Percentiles rank a stretch among this genome's conserved stretches.
phyloP scores from a whole-genome alignment of 2,113 vertebrate species.

The Ceyx melanurus region DNA sequence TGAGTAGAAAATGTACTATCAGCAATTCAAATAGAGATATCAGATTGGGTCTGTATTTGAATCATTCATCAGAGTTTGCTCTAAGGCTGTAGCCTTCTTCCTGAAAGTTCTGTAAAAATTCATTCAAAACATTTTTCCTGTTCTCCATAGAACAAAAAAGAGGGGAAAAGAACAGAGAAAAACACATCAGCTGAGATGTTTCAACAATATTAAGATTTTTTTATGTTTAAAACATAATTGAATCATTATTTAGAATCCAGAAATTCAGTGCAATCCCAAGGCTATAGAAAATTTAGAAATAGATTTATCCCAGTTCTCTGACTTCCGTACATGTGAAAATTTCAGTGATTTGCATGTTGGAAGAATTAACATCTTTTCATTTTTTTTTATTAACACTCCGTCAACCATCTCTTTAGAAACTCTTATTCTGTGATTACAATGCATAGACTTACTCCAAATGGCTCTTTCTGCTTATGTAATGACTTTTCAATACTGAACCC shows the following conservation, averaged over 20 bases:
- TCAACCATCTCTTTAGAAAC: neutral
- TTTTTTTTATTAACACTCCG: slow-evolving; percentile 16
- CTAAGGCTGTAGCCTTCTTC: slow-evolving; percentile 26
- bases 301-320: neutral
- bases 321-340: neutral
- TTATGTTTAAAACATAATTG: neutral
- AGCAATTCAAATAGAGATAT: slow-evolving; percentile 67
- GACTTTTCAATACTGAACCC: slow-evolving; percentile 8
- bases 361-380: slow-evolving; percentile 23
- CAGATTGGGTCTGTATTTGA: slow-evolving; percentile 32
- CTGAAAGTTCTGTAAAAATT: slow-evolving; percentile 36
- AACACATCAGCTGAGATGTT: neutral
- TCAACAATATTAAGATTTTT: neutral
- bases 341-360: neutral
- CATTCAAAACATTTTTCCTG: neutral
- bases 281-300: neutral
- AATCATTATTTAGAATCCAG: slow-evolving; percentile 22
- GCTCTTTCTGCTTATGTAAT: slow-evolving; percentile 10
- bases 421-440: slow-evolving; percentile 9
- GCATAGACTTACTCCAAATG: neutral
- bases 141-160: neutral
- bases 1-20: slow-evolving; percentile 37
- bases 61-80: slow-evolving; percentile 37
- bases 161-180: neutral
- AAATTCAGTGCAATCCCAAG: neutral